phyloP scores from a whole-genome alignment of 2,797 vertebrate genomes.

The Scomberomorus guttatus region DNA sequence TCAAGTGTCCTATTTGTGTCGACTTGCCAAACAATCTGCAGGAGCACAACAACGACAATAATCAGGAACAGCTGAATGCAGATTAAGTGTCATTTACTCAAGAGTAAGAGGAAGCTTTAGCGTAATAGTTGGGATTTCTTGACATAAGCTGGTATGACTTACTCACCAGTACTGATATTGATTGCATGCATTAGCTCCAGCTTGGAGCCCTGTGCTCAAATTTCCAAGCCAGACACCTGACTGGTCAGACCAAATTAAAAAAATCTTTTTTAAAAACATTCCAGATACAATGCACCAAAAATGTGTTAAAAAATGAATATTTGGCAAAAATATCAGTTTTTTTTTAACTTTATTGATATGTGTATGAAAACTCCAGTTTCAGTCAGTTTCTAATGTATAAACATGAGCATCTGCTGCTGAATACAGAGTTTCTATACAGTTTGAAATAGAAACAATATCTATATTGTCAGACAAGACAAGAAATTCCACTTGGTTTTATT shows the following conservation, averaged over 20 bases:
- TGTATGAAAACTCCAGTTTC: no score
- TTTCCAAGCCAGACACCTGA: constrained; percentile 12
- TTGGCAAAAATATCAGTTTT: no score
- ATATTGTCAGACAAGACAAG: no score
- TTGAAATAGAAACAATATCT: no score
- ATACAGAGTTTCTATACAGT: no score
- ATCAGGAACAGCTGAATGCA: not conserved
- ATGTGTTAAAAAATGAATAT: not conserved
- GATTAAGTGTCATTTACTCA: constrained; percentile 14
- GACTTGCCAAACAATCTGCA: not conserved
- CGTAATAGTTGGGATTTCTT: not conserved
- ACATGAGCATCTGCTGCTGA: no score
- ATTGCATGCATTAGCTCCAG: constrained; percentile 14
- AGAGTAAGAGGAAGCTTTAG: not conserved
- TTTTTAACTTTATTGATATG: no score
- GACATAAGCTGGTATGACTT: not conserved
- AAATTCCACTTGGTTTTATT: no score
- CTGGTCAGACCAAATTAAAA: not conserved
- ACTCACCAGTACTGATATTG: constrained; percentile 17
- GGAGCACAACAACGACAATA: not conserved
- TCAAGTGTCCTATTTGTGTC: not conserved
- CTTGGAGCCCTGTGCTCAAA: not conserved
- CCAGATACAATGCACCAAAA: not conserved
- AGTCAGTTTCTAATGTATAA: no score
- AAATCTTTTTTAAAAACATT: not conserved